A percentile compares a stretch with the other conserved stretches of the same genome.
Conservation (phyloP, 1,140 invertebrate species). For the Acromyrmex charruanus region DNA sequence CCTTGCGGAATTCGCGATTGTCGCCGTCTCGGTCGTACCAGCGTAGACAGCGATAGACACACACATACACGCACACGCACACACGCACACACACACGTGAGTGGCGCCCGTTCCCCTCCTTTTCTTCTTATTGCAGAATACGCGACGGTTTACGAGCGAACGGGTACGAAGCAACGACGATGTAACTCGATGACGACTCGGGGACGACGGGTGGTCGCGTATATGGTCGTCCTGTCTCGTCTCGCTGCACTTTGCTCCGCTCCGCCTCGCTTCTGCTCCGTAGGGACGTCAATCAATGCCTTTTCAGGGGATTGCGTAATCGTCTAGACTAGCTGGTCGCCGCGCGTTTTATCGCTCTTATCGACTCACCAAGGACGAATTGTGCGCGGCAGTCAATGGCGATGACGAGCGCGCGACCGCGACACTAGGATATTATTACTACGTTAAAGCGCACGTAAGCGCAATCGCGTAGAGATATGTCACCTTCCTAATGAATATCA, state of each 20-base stretch:
- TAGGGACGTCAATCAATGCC: constrained; percentile 74
- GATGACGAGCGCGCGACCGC: constrained; percentile 36
- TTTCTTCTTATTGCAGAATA: constrained; percentile 42
- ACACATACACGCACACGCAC: no score
- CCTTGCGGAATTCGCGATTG: constrained; percentile 11
- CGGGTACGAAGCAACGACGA: constrained; percentile 22
- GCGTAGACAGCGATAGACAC: constrained; percentile 7
- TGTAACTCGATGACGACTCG: constrained; percentile 57
- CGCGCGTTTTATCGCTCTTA: constrained; percentile 76
- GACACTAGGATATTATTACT: constrained; percentile 46
- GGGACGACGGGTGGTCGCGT: constrained; percentile 55
- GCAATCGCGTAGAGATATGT: constrained; percentile 21
- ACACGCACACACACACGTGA: background rate
- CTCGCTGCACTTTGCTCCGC: constrained; percentile 26
- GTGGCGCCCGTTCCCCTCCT: constrained; percentile 20
- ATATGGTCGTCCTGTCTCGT: constrained; percentile 47
- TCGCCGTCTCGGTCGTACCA: constrained; percentile 10
- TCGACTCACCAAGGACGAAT: constrained; percentile 72
- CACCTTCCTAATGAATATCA: background rate
- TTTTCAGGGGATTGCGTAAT: constrained; percentile 78
- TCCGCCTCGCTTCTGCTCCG: constrained; percentile 41
- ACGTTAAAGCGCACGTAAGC: constrained; percentile 24
- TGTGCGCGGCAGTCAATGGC: constrained; percentile 60
- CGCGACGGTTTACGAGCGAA: constrained; percentile 49
- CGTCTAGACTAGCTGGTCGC: constrained; percentile 77